A percentile compares a stretch with the other conserved stretches of the same genome.
Evolutionary conservation across 2,113 vertebrate species (phyloP).

Genomic region (Cardinalis cardinalis): DNA sequence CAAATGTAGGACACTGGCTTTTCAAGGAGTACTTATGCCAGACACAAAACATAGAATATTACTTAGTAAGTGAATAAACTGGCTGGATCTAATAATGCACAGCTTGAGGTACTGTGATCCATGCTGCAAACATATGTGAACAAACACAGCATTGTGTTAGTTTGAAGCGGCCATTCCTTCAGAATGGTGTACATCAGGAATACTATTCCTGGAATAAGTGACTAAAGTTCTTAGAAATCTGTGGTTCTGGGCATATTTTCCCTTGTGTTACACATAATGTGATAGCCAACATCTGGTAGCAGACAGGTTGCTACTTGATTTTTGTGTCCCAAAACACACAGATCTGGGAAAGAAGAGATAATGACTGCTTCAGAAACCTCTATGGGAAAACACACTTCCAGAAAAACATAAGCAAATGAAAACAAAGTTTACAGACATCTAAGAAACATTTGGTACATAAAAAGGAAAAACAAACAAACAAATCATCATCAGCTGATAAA

Average conservation of each 20-base stretch:
- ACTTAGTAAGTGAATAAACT: not conserved
- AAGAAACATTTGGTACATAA: not conserved
- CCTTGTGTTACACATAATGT: not conserved
- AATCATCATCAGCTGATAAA: slow-evolving; percentile 33
- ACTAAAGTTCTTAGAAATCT: slow-evolving; percentile 54
- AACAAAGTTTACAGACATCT: slow-evolving; percentile 15
- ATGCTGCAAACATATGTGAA: not conserved
- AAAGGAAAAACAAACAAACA: slow-evolving; percentile 37
- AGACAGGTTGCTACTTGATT: not conserved
- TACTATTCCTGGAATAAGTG: slow-evolving; percentile 53
- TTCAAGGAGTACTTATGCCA: not conserved
- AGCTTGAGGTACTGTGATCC: not conserved
- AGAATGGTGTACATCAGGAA: not conserved
- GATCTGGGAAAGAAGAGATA: not conserved
- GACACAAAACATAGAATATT: not conserved
- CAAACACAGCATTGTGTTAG: not conserved
- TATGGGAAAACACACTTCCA: slow-evolving; percentile 1
- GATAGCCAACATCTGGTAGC: slow-evolving; percentile 24
- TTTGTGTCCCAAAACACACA: not conserved
- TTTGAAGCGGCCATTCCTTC: not conserved
- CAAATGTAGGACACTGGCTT: not conserved
- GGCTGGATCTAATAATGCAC: not conserved
- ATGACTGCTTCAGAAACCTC: not conserved
- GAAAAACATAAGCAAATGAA: slow-evolving; percentile 18
- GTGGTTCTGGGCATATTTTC: slow-evolving; percentile 1